Evolutionary conservation across 2,888 invertebrate genomes (phyloP), one percentile per base, ranked within the genome.

Genomic region (Eupithecia tripunctaria): DNA sequence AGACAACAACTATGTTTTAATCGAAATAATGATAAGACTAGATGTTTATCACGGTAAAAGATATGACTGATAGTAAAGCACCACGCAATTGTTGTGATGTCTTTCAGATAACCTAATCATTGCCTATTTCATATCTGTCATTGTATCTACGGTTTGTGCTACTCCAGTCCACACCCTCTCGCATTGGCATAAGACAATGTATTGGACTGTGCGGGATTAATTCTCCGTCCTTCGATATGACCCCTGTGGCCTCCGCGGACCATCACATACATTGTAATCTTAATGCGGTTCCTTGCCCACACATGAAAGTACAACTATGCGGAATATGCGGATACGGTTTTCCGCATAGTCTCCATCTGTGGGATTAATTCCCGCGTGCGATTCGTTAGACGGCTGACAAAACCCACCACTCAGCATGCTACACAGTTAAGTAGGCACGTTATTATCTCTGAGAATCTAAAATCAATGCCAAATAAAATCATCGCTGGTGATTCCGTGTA

Each of bases 1-100:
- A 21, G n/a, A 15, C 21, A 64, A n/a, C 14, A 10, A 64, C 64
- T 64, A 21, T 64, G 38, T 64, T 38, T 38, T 15, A 64, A 64
- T 64, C 64, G 12, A 56, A 56, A 56, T 64, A 25, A 7, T 64
- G 64, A 63, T 63, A 32, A 62, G 6, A 18, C 15, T 32, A 32
- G 60, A 60, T 60, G 32, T 32, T 18, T 62, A 32, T 62, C 62
- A 56, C 12, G 25, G 25, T 25, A 12, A 5, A 56, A 25, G 56
- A 56, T 56, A 25, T 14, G 56, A 56, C 25, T 56, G 25, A 56
- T 56, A 56, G n/a, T 25, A 25, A 56, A 25, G 56, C 56, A 56
- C 56, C 25, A 56, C 47, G 47, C 47, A n/a, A 51, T 51, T 51
- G 21, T 21, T 21, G 47, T 51, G n/a, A 21, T 51, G 21, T 21